A percentile compares a stretch with the other conserved stretches of the same genome.
phyloP scores from a whole-genome alignment of 1,140 invertebrate genomes.

The Pteromalus puparum region DNA sequence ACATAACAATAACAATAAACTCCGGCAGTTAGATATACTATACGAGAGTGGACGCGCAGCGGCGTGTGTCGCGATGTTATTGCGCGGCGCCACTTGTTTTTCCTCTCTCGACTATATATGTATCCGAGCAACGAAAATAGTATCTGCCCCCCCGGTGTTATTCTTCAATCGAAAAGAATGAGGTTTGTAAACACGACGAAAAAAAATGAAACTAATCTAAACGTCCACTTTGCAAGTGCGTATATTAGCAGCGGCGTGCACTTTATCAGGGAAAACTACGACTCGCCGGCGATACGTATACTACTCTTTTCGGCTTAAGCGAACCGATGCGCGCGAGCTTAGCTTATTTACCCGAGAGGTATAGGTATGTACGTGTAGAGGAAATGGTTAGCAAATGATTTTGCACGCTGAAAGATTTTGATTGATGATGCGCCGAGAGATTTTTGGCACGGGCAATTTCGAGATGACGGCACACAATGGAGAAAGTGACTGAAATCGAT shows the following conservation, averaged over 20 bases:
- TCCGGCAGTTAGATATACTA: not conserved
- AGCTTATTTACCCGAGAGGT: too few species aligned
- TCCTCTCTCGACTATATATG: not conserved
- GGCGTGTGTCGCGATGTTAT: not conserved
- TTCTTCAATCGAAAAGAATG: not conserved
- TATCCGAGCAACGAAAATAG: not conserved
- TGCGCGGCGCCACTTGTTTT: not conserved
- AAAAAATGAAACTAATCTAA: not conserved
- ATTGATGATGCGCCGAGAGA: constrained; percentile 1
- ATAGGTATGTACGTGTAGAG: not conserved
- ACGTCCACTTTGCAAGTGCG: too few species aligned
- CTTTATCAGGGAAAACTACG: too few species aligned
- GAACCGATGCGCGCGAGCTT: too few species aligned
- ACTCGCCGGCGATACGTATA: too few species aligned
- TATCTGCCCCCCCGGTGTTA: not conserved
- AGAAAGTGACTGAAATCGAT: constrained; percentile 13
- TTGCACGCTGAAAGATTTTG: not conserved
- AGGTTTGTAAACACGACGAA: too few species aligned
- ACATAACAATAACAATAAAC: not conserved
- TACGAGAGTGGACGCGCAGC: too few species aligned
- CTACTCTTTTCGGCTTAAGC: too few species aligned
- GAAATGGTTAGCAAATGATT: not conserved
- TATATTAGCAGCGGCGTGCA: too few species aligned
- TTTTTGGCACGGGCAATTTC: not conserved
- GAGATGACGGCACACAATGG: not conserved